Evolutionary conservation across 2,797 vertebrate species (phyloP), one percentile per base, ranked within the genome.

Genomic region (Salarias fasciatus): DNA sequence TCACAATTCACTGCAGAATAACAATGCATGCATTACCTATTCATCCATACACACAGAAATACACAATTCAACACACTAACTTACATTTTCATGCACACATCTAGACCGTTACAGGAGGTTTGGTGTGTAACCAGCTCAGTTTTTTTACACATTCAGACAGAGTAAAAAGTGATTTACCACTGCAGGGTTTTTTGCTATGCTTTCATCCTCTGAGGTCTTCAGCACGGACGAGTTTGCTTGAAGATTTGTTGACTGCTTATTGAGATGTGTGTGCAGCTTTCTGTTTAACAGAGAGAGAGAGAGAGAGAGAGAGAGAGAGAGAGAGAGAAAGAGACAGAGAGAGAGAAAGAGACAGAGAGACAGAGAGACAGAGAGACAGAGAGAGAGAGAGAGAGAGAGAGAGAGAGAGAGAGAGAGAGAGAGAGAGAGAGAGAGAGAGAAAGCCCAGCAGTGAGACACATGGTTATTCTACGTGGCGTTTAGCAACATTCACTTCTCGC

Each of bases 191-290:
- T 91, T 94, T 18, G 77, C 73, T 51, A 84, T 35, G 82, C 72
- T 90, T 43, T 82, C 86, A 51, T 93, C 88, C 69, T 88, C 92
- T 35, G 85, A 60, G 30, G 63, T 78, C 78, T 86, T 92, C 37
- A 11, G 46, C 52, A 75, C 72, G 11, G 86, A 82, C 9, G 43
- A 15, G 63, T 79, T 87, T 53, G 67, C 46, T 64, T 86, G 91
- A 57, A 79, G 64, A 65, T 75, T 82, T 40, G 54, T 80, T 13
- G 77, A 68, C 42, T 88, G 90, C 72, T 71, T 85, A 63, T 73
- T 65, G 50, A 77, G 53, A 11, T 87, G 78, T 1, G 85, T 83
- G 53, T 90, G 89, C 62, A 90, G 64, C 68, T 92, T 95, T 71
- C 93, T 94, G 84, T 61, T 75, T 18, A 18, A 50, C 50, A 82